Conservation (phyloP, 2,113 vertebrate species). For the Corythornis madagascariensis region DNA sequence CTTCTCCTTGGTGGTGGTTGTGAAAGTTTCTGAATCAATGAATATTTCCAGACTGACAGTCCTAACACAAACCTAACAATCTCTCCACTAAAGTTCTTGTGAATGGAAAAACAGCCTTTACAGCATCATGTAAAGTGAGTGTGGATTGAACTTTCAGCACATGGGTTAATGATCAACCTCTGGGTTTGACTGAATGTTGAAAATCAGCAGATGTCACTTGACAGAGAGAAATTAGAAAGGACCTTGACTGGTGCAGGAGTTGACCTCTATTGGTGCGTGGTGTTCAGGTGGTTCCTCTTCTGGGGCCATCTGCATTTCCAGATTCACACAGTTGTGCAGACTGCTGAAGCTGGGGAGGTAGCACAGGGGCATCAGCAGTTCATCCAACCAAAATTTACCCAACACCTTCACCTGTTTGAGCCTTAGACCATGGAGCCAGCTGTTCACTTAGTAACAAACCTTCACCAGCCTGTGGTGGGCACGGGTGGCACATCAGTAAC, state of each 20-base stretch:
- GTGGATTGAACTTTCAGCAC: neutral
- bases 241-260: neutral
- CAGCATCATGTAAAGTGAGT: neutral
- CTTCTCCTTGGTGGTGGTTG: neutral
- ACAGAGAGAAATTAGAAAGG: neutral
- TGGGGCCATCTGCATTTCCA: neutral
- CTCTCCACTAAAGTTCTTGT: neutral
- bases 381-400: neutral
- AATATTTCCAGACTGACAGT: neutral
- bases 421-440: neutral
- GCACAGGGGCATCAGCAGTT: neutral
- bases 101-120: neutral
- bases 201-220: neutral
- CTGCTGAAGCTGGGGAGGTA: neutral
- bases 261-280: neutral
- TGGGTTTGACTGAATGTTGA: neutral
- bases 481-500: neutral
- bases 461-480: neutral
- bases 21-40: neutral
- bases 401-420: neutral
- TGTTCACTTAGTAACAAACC: neutral
- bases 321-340: neutral
- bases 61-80: neutral
- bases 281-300: neutral
- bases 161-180: constrained; percentile 1